Conservation (phyloP, 2,888 invertebrate species). For the Agrotis puta region DNA sequence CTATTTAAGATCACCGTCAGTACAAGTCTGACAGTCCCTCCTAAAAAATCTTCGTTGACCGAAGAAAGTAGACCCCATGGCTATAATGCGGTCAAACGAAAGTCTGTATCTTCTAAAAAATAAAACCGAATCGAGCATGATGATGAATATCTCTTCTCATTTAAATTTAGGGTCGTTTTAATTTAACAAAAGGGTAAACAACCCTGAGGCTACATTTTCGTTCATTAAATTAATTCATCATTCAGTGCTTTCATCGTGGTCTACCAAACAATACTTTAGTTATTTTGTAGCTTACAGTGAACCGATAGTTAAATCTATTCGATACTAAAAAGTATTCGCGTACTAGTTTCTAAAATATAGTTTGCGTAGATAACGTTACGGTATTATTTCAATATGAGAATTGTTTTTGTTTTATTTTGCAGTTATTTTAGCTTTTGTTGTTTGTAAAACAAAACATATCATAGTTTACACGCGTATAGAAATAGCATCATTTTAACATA, state of each 20-base stretch:
- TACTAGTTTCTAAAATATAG: constrained; percentile 6
- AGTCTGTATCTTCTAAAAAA: too few species aligned
- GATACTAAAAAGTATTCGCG: constrained; percentile 15
- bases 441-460: neutral
- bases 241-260: constrained; percentile 11
- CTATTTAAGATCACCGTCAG: too few species aligned
- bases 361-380: neutral
- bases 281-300: neutral
- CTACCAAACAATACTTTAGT: neutral
- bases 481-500: too few species aligned
- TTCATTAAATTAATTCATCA: constrained; percentile 19
- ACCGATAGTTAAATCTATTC: constrained; percentile 13
- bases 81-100: too few species aligned
- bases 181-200: constrained; percentile 2
- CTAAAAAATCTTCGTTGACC: too few species aligned
- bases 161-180: constrained; percentile 20
- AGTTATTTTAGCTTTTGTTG: neutral
- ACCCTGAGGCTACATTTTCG: neutral
- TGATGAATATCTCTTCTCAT: constrained; percentile 14
- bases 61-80: too few species aligned
- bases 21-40: too few species aligned
- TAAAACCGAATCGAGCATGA: too few species aligned
- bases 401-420: neutral
- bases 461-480: neutral
- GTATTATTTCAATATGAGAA: constrained; percentile 1